Evolutionary conservation across 2,113 vertebrate species (phyloP), one percentile per base, ranked within the genome.

Genomic region (Pseudorasbora parva): DNA sequence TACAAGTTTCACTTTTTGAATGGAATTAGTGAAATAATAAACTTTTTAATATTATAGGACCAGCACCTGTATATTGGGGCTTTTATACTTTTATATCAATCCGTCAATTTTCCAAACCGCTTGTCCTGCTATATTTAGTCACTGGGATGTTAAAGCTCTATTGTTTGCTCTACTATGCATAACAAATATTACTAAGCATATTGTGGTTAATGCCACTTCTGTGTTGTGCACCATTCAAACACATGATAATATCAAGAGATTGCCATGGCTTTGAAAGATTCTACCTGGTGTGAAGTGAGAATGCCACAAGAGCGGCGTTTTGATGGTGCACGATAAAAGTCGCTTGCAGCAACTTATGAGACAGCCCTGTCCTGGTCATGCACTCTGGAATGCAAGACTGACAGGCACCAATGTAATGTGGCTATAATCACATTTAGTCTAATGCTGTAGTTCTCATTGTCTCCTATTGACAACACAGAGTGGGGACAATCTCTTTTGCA

Each of bases 371-470:
- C 71, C 85, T 77, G 81, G 69, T 45, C 49, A 66, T 64, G 60
- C 86, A 62, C 43, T 75, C n/a, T 82, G 85, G 81, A 83, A 81
- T 80, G 76, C 49, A 71, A 56, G 69, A 81, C 86, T 85, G 81
- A 87, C 86, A 83, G 81, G 86, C 81, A 76, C 86, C 86, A 81
- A 77, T 87, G 84, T 83, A 87, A 87, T 85, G 86, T 83, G 84
- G 51, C 81, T 85, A 78, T 87, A 87, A 87, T 85, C 81, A 83
- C 62, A 85, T 87, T 85, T 83, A 73, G 57, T 79, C 71, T 87
- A 87, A 87, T 87, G 76, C 62, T 85, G 81, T 80, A 83, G 78
- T 57, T 75, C 78, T 81, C 86, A 83, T 87, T 87, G 84, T 85
- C 62, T 87, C 71, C 71, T 82, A 77, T 78, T 81, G 85, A 83